phyloP scores from a whole-genome alignment of 2,888 invertebrate genomes.

The Zele albiditarsus region DNA sequence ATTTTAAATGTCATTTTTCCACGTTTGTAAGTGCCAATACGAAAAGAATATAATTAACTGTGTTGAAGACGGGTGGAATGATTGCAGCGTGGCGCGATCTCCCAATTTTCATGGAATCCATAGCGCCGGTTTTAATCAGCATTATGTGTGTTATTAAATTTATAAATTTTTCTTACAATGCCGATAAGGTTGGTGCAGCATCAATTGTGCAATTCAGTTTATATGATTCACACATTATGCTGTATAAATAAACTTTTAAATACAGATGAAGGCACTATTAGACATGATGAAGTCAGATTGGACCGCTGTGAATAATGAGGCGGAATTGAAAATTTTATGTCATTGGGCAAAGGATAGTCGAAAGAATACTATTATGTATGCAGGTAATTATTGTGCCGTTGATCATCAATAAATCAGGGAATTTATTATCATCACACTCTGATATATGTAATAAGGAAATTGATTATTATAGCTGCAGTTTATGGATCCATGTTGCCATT shows the following conservation, averaged over 20 bases:
- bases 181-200: constrained; percentile 42
- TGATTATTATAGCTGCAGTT: constrained; percentile 41
- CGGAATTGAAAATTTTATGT: constrained; percentile 43
- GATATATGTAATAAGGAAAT: not conserved
- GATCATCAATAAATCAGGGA: not conserved
- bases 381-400: constrained; percentile 37
- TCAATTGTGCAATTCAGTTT: not conserved
- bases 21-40: not conserved
- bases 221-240: not conserved
- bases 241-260: not conserved
- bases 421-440: not conserved
- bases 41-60: constrained; percentile 3
- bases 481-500: constrained; percentile 51
- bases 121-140: constrained; percentile 48
- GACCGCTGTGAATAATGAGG: constrained; percentile 29
- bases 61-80: constrained; percentile 50
- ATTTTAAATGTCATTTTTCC: not conserved
- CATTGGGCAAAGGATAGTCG: constrained; percentile 43
- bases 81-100: constrained; percentile 46
- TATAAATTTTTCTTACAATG: constrained; percentile 48
- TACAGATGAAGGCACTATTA: constrained; percentile 47
- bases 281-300: constrained; percentile 44
- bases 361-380: constrained; percentile 47
- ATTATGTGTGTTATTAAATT: constrained; percentile 46
- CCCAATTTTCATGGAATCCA: constrained; percentile 50